A percentile compares a stretch with the other conserved stretches of the same genome.
phyloP scores from a whole-genome alignment of 2,113 vertebrate species.

The Pterophyllum scalare region DNA sequence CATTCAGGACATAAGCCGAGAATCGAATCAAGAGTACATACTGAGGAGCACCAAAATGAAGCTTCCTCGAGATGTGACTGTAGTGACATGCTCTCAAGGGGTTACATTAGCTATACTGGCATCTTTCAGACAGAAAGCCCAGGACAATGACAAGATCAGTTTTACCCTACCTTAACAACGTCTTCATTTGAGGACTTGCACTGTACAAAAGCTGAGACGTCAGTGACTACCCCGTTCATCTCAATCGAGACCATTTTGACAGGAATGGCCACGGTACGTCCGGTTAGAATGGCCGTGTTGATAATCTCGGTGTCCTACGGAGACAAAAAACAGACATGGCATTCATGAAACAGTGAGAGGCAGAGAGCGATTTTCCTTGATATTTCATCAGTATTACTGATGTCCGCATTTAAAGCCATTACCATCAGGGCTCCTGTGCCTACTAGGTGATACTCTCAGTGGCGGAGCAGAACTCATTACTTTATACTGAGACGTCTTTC shows the following conservation, averaged over 20 bases:
- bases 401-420: slow-evolving; percentile 29
- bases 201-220: slow-evolving; percentile 88
- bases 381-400: slow-evolving; percentile 49
- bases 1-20: slow-evolving; percentile 19
- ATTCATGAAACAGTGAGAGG: slow-evolving; percentile 25
- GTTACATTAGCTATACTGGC: slow-evolving; percentile 39
- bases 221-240: slow-evolving; percentile 87
- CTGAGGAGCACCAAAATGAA: slow-evolving; percentile 31
- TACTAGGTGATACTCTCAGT: slow-evolving; percentile 23
- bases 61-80: slow-evolving; percentile 47
- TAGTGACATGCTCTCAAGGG: slow-evolving; percentile 26
- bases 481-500: slow-evolving; percentile 22
- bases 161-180: slow-evolving; percentile 91
- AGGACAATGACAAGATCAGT: no score
- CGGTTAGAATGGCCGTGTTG: slow-evolving; percentile 96
- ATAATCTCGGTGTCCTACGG: slow-evolving; percentile 96
- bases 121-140: slow-evolving; percentile 15
- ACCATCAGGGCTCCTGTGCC: not conserved
- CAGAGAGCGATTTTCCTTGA: slow-evolving; percentile 11
- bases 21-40: slow-evolving; percentile 51
- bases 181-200: slow-evolving; percentile 97
- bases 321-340: not conserved
- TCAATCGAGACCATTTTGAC: slow-evolving; percentile 98
- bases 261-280: slow-evolving; percentile 94
- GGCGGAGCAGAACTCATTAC: slow-evolving; percentile 27